Conservation (phyloP, 2,113 vertebrate genomes). For the Gila orcuttii region DNA sequence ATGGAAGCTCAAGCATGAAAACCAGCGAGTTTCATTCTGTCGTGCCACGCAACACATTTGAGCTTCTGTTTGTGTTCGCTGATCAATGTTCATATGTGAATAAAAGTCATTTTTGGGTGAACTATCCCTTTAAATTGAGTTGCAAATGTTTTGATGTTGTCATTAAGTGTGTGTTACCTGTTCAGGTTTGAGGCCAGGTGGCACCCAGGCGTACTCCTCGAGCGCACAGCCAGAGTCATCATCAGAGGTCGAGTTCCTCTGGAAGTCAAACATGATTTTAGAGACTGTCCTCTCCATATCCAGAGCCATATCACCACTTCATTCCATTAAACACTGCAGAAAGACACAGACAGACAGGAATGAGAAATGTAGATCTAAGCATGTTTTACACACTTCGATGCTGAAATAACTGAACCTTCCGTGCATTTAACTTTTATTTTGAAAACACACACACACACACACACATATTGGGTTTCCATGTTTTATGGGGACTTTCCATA, state of each 20-base stretch:
- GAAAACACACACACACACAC: background rate
- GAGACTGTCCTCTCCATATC: slow-evolving; percentile 99
- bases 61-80: no score
- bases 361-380: slow-evolving; percentile 1
- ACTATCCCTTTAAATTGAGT: background rate
- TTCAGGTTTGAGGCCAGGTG: slow-evolving; percentile 93
- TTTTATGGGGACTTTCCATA: no score
- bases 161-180: slow-evolving; percentile 75
- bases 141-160: background rate
- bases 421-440: background rate
- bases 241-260: slow-evolving; percentile 96
- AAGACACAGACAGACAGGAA: slow-evolving; percentile 23
- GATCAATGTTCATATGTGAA: no score
- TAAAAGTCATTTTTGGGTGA: no score
- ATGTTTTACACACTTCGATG: background rate
- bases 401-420: background rate
- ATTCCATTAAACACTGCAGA: slow-evolving; percentile 86
- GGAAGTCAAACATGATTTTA: slow-evolving; percentile 99
- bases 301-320: slow-evolving; percentile 93
- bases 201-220: slow-evolving; percentile 96
- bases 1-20: no score
- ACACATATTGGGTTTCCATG: background rate
- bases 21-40: no score
- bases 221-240: slow-evolving; percentile 96
- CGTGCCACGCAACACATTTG: no score